Base-by-base conservation (phyloP, 1,140 invertebrate species). In the Pseudoatta argentina region DNA sequence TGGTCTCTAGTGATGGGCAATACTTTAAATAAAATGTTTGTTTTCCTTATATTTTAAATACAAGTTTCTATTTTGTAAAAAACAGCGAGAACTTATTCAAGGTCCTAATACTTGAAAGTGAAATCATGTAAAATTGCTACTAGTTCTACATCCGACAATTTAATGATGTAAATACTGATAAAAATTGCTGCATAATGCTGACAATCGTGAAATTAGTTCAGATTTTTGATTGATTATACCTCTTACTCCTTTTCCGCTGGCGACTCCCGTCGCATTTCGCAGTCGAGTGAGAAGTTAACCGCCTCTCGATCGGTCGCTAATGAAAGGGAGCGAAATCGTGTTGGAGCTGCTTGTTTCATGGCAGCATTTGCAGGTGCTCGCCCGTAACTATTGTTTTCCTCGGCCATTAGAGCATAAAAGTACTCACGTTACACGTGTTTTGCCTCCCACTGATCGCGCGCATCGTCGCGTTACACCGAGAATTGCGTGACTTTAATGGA, bases 321-420 rank as follows among this genome's bases (percentile, higher is more conserved):
- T 78, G 72, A 64, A 39, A 77, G 71, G 61, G 44, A 72, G 67
- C 53, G 39, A 39, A 72, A 73, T 51, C 39, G 55, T 71, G 67
- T 72, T 72, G 44, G 63, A 55, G 30, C 64, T 12, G 64, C 64
- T 78, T 12, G 82, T 59, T 67, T 77, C 48, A 69, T 63, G 51
- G 55, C 39, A 57, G 24, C 16, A 44, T 61, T 44, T 72, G 87
- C 75, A 89, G 78, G 87, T 89, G 88, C 86, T 64, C 73, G 48
- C 59, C 63, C 71, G 77, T 87, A 48, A 86, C 85, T 55, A 82
- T 87, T 77, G 79, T 89, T 89, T 89, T 89, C 86, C 85, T 59
- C 88, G 77, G 75, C 69, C 78, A 86, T 89, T 87, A 89, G 88
- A 89, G 87, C 88, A 89, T 89, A 86, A 89, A 89, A 89, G 85